Conservation (phyloP, 2,888 invertebrate genomes). For the Heliothis peltigera region DNA sequence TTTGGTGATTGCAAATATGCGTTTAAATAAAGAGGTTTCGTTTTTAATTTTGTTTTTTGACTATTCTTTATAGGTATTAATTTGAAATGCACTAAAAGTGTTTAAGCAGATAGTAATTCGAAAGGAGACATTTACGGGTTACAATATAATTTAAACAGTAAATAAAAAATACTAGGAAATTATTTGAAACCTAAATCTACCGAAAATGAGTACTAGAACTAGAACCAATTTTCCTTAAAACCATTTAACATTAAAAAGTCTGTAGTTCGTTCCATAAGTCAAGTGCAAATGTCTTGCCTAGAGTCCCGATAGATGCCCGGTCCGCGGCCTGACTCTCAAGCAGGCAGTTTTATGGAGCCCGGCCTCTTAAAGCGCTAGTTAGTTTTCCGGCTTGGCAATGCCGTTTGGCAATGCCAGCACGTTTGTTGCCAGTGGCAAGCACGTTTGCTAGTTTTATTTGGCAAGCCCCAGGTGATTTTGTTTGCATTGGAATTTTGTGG, state of each 20-base stretch:
- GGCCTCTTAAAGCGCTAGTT: constrained; percentile 83
- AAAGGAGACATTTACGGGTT: too few species aligned
- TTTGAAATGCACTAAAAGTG: neutral
- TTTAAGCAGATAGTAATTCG: too few species aligned
- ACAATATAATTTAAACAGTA: neutral
- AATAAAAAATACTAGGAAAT: neutral
- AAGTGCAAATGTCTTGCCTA: constrained; percentile 48
- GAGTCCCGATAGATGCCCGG: constrained; percentile 44
- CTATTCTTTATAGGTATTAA: neutral
- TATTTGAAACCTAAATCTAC: neutral
- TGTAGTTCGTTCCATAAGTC: constrained; percentile 47
- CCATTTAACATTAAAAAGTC: constrained; percentile 58
- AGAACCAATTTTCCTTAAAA: constrained; percentile 46
- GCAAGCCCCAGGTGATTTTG: constrained; percentile 67
- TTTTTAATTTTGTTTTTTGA: constrained; percentile 28
- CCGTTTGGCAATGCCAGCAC: constrained; percentile 74
- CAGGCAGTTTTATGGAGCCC: constrained; percentile 79
- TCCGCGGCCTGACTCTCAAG: constrained; percentile 81
- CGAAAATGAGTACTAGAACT: constrained; percentile 9
- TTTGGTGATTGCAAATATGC: constrained; percentile 37
- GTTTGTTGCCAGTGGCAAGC: constrained; percentile 80
- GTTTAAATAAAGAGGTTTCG: constrained; percentile 32
- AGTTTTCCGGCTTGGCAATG: constrained; percentile 80
- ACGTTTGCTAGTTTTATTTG: constrained; percentile 76
- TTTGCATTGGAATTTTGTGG: constrained; percentile 69